These are phyloP conservation scores for Dryobotodes eremita DNA, from an alignment of 2,888 invertebrate genomes.

Conservation along the genomic window DNA sequence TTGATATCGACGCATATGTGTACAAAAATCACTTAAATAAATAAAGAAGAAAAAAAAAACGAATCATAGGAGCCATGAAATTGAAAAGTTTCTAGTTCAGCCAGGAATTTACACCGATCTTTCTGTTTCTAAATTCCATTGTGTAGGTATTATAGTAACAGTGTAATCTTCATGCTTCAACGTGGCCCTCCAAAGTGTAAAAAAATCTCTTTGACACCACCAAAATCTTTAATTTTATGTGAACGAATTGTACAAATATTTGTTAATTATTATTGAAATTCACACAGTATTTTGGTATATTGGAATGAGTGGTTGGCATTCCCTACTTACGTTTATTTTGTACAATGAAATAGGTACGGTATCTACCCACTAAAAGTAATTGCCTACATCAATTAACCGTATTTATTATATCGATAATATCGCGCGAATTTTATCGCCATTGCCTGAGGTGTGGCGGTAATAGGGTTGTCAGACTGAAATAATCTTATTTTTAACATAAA, in stretches of 20 bases:
- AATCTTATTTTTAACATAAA: background rate
- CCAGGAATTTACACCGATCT: background rate
- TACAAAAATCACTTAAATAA: no score
- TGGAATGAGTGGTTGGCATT: background rate
- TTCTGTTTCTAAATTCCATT: background rate
- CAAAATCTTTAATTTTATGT: no score
- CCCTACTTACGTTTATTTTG: conserved; percentile 4
- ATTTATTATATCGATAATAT: conserved; percentile 49
- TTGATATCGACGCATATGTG: no score
- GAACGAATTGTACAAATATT: no score
- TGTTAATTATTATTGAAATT: no score
- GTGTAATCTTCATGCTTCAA: background rate
- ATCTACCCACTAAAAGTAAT: conserved; percentile 26
- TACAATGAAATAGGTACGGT: background rate
- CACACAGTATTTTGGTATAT: background rate
- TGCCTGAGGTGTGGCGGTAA: conserved; percentile 18
- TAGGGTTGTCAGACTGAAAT: conserved; percentile 26
- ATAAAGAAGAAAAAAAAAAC: no score
- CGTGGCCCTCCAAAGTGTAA: background rate
- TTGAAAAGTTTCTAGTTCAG: background rate
- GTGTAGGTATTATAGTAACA: background rate
- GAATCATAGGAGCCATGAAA: no score
- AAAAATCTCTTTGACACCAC: background rate
- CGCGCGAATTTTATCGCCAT: conserved; percentile 26
- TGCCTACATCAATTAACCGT: conserved; percentile 31